Evolutionary conservation across 2,888 invertebrate genomes (phyloP), one percentile per base, ranked within the genome.

Genomic region (Heterodera filipjevi): DNA sequence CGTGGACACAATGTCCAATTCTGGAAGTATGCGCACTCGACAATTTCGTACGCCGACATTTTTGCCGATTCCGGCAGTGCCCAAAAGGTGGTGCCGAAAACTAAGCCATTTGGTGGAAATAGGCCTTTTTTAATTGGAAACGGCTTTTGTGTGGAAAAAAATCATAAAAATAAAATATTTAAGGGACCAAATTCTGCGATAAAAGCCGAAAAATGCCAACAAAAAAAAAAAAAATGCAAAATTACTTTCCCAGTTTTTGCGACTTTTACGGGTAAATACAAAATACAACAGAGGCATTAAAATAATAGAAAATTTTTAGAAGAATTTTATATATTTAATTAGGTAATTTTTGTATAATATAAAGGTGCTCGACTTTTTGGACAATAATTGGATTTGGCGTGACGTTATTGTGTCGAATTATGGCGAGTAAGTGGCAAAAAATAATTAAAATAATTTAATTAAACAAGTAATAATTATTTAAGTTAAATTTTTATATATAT

Each of bases 331-430:
- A 53, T 22, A 22, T 53, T 53, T 19, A 53, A 53, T 53, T 19
- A 27, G 5, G 10, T 22, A n/a, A 10, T 27, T n/a, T 59, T 59
- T 3, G 3, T 59, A 10, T 16, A 16, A 39, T 32, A 71, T 32
- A 49, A 44, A 49, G 39, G 59, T 73, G 22, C 64, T 73, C 33
- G 35, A 73, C n/a, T 73, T 73, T 73, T 73, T 73, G 59, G 46
- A 49, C 27, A 64, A 73, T 2, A 73, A 73, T 35, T 35, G 64
- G 39, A 73, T 73, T 27, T 2, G 33, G n/a, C 64, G 44, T 73
- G 59, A 59, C 39, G 30, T n/a, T 10, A 64, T 73, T 64, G 64
- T 73, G 35, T 10, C 59, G 10, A 64, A 73, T 73, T 73, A 64
- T 73, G 73, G 73, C 10, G n/a, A 64, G 73, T 73, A 73, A 49